Evolutionary conservation across 2,888 invertebrate genomes (phyloP).

Genomic region (Lymantria dispar): DNA sequence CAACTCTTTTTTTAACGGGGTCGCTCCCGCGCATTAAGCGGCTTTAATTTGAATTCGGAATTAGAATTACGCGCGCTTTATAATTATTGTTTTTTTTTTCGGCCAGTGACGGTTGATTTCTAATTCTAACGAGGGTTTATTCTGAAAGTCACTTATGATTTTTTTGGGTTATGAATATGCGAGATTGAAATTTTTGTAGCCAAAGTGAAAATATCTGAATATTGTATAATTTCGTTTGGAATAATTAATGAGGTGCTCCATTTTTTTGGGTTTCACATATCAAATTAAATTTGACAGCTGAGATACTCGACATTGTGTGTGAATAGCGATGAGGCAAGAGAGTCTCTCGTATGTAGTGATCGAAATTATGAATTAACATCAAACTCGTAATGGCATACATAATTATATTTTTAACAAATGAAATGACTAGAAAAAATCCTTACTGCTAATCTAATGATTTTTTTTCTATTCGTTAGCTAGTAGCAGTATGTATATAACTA

Average conservation of each 20-base stretch:
- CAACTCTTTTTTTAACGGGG: constrained; percentile 81
- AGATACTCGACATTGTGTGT: constrained; percentile 1
- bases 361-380: too few relatives aligned
- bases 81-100: constrained; percentile 79
- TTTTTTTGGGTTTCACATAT: constrained; percentile 3
- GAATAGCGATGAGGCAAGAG: background rate
- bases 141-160: constrained; percentile 44
- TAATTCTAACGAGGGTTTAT: constrained; percentile 70
- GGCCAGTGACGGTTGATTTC: constrained; percentile 72
- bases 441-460: too few relatives aligned
- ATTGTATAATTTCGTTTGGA: constrained; percentile 2
- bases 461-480: too few relatives aligned
- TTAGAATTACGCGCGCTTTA: constrained; percentile 83
- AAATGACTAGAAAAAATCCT: too few relatives aligned
- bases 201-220: constrained; percentile 10
- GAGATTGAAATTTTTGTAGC: constrained; percentile 25
- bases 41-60: constrained; percentile 83
- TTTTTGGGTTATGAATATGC: constrained; percentile 35
- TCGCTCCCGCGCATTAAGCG: constrained; percentile 83
- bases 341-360: too few relatives aligned
- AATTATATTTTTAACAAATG: too few relatives aligned
- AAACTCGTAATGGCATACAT: too few relatives aligned
- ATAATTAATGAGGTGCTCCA: constrained; percentile 3
- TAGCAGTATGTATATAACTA: too few relatives aligned
- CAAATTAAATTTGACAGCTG: constrained; percentile 1